phyloP scores from a whole-genome alignment of 2,797 vertebrate species.

The Epinephelus awoara region DNA sequence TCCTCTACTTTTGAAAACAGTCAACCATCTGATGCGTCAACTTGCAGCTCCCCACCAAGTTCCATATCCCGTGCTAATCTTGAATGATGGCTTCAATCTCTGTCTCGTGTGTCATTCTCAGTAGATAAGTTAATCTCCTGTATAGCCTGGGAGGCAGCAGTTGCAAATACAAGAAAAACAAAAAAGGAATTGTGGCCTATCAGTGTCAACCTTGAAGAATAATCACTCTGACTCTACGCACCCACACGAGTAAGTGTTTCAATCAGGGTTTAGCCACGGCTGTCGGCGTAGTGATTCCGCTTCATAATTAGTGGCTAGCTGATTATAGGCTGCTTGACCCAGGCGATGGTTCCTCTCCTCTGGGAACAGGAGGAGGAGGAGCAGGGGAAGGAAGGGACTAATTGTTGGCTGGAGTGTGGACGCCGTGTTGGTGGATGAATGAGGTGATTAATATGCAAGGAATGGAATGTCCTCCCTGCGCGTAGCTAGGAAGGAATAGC shows the following conservation, averaged over 20 bases:
- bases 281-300: constrained; percentile 22
- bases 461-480: constrained; percentile 76
- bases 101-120: constrained; percentile 3
- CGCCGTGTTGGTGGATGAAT: constrained; percentile 70
- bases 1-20: constrained; percentile 17
- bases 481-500: constrained; percentile 63
- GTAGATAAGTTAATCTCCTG: constrained; percentile 15
- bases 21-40: constrained; percentile 20
- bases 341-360: constrained; percentile 38
- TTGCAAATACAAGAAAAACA: not conserved
- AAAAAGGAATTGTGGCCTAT: constrained; percentile 28
- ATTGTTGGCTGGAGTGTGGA: constrained; percentile 71
- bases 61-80: constrained; percentile 21
- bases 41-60: not conserved
- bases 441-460: constrained; percentile 81
- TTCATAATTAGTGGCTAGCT: constrained; percentile 71
- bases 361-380: constrained; percentile 59
- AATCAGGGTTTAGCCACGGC: constrained; percentile 34
- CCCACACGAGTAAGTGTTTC: constrained; percentile 13
- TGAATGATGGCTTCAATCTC: constrained; percentile 34
- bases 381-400: constrained; percentile 67
- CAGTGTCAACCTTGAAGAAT: constrained; percentile 38
- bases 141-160: not conserved
- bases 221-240: constrained; percentile 21
- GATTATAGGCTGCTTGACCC: constrained; percentile 72